Evolutionary conservation across 2,797 vertebrate species (phyloP).

Genomic region (Centropyge bicolor): DNA sequence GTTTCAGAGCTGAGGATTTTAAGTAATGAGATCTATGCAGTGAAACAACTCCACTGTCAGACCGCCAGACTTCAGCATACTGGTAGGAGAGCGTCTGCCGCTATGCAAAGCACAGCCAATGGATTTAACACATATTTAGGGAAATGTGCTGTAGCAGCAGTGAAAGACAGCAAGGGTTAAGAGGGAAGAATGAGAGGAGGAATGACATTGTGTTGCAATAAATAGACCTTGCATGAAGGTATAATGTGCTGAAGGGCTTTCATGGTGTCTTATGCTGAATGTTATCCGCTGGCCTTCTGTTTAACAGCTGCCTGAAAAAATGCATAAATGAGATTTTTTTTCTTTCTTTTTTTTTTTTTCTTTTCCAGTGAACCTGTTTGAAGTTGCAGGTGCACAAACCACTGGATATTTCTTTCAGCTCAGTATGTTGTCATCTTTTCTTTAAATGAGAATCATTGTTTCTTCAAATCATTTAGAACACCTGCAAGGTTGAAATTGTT

Average conservation of each 20-base stretch:
- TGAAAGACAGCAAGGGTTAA: conserved; percentile 45
- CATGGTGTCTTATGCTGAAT: conserved; percentile 28
- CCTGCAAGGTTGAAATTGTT: conserved; percentile 1
- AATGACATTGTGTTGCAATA: conserved; percentile 48
- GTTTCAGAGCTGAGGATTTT: conserved; percentile 83
- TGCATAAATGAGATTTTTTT: neutral
- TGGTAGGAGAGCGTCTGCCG: conserved; percentile 32
- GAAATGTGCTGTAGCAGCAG: conserved; percentile 55
- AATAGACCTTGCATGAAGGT: conserved; percentile 44
- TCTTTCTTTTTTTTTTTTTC: neutral
- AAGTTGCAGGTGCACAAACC: conserved; percentile 3
- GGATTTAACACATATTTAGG: conserved; percentile 67
- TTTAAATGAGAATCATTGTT: neutral
- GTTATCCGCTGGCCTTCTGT: conserved; percentile 4
- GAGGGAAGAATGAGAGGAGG: conserved; percentile 30
- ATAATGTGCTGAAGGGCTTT: conserved; percentile 30
- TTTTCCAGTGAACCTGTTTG: neutral
- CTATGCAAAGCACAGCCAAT: conserved; percentile 43
- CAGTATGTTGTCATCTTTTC: conserved; percentile 3
- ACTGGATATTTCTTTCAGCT: neutral
- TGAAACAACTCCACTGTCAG: conserved; percentile 68
- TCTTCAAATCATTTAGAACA: conserved; percentile 12
- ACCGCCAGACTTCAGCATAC: conserved; percentile 43
- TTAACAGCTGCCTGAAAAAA: conserved; percentile 7
- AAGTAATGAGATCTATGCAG: conserved; percentile 85